Conservation (phyloP, 92 coral and sea anemone genomes). For the Meandrina meandrites region DNA sequence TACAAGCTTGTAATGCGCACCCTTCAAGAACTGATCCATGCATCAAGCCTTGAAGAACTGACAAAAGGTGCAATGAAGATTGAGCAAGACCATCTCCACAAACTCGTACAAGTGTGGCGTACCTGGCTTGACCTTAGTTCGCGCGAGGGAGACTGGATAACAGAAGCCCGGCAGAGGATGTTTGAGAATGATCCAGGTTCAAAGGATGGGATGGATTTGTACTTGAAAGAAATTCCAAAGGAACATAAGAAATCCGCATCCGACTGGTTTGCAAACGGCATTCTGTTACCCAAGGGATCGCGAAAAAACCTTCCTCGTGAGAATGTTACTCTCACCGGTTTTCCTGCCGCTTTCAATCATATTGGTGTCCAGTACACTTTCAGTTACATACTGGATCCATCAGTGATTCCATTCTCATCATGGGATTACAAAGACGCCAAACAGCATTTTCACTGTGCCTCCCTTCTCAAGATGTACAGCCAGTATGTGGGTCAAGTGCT, state of each 20-base stretch:
- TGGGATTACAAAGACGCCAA: conserved; percentile 70
- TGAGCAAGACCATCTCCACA: conserved; percentile 35
- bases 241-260: conserved; percentile 49
- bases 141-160: conserved; percentile 38
- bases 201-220: conserved; percentile 21
- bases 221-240: conserved; percentile 47
- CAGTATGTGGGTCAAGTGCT: conserved; percentile 54
- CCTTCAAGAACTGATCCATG: conserved; percentile 45
- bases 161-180: conserved; percentile 22
- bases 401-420: conserved; percentile 48
- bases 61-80: conserved; percentile 54
- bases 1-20: conserved; percentile 33
- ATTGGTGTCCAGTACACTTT: neutral
- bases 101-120: conserved; percentile 58
- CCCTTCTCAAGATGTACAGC: conserved; percentile 54
- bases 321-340: conserved; percentile 67
- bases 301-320: conserved; percentile 34
- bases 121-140: conserved; percentile 52
- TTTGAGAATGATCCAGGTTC: conserved; percentile 30
- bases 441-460: conserved; percentile 22
- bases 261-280: conserved; percentile 61
- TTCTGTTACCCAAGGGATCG: conserved; percentile 24
- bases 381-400: conserved; percentile 16
- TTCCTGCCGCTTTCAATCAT: neutral
- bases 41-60: conserved; percentile 39